These are phyloP conservation scores for Xenus cinereus DNA, from an alignment of 2,113 vertebrate genomes.

Conservation along the genomic window DNA sequence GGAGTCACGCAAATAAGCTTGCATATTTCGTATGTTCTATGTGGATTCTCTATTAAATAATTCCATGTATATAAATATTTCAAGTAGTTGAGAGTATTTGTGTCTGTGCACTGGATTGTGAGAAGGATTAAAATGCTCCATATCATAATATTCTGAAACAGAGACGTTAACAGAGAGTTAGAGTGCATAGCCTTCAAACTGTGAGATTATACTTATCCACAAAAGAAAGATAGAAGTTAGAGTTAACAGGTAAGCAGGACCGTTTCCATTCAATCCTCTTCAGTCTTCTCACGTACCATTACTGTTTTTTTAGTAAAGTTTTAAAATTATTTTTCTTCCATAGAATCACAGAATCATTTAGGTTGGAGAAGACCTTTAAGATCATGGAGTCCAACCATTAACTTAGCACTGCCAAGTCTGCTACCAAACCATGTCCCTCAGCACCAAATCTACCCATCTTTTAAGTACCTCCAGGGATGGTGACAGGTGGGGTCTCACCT, in stretches of 20 bases:
- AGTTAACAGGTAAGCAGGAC: neutral
- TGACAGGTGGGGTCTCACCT: neutral
- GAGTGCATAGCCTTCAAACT: neutral
- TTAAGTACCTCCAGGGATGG: neutral
- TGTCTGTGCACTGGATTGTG: neutral
- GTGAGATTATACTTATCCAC: neutral
- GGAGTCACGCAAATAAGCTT: neutral
- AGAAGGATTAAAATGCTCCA: conserved; percentile 38
- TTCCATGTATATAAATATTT: neutral
- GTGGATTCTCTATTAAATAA: neutral
- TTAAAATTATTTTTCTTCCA: neutral
- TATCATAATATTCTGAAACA: conserved; percentile 32
- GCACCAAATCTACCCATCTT: neutral
- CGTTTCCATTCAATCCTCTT: neutral
- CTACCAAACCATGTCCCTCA: neutral
- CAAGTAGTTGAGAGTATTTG: neutral
- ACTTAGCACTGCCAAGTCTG: neutral
- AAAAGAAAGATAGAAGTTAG: neutral
- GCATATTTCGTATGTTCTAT: neutral
- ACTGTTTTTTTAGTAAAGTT: neutral
- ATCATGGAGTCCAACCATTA: neutral
- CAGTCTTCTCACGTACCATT: neutral
- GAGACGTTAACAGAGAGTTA: neutral
- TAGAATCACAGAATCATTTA: neutral
- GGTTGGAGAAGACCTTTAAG: neutral